Evolutionary conservation across 1,140 invertebrate genomes (phyloP).

Genomic region (Prorops nasuta): DNA sequence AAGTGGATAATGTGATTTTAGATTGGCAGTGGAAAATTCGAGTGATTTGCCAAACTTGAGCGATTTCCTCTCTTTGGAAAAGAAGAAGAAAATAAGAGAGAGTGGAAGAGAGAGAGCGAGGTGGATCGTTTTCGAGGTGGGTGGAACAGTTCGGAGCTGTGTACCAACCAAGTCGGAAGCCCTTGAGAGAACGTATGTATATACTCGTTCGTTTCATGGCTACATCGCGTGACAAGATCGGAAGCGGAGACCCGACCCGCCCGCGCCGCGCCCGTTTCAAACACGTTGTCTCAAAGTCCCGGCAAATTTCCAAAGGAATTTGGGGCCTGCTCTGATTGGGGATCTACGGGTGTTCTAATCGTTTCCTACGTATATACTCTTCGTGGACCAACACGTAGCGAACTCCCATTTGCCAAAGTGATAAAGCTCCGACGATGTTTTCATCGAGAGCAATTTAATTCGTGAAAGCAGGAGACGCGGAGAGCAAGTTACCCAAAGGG

Average conservation of each 20-base stretch:
- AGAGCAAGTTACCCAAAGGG: conserved; percentile 10
- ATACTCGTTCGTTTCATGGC: conserved; percentile 1
- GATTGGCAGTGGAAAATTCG: too few relatives aligned
- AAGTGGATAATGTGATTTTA: too few relatives aligned
- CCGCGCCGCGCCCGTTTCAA: too few relatives aligned
- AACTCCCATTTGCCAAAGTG: conserved; percentile 18
- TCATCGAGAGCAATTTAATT: conserved; percentile 16
- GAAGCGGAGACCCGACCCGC: conserved; percentile 23
- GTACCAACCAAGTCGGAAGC: too few relatives aligned
- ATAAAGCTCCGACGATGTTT: conserved; percentile 20
- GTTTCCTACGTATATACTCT: conserved; percentile 27
- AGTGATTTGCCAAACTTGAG: too few relatives aligned
- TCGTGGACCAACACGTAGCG: conserved; percentile 15
- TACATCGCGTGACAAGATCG: conserved; percentile 13
- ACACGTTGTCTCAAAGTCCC: conserved; percentile 22
- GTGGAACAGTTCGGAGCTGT: too few relatives aligned
- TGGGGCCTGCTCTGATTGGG: conserved; percentile 4
- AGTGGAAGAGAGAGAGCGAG: too few relatives aligned
- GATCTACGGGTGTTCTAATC: conserved; percentile 22
- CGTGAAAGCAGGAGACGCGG: conserved; percentile 6
- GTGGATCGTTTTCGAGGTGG: too few relatives aligned
- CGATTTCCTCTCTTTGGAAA: too few relatives aligned
- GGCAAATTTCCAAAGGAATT: conserved; percentile 26
- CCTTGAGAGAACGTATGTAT: too few relatives aligned
- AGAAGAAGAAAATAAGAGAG: too few relatives aligned